phyloP scores from a whole-genome alignment of 2,113 vertebrate species.

The Austrofundulus limnaeus region DNA sequence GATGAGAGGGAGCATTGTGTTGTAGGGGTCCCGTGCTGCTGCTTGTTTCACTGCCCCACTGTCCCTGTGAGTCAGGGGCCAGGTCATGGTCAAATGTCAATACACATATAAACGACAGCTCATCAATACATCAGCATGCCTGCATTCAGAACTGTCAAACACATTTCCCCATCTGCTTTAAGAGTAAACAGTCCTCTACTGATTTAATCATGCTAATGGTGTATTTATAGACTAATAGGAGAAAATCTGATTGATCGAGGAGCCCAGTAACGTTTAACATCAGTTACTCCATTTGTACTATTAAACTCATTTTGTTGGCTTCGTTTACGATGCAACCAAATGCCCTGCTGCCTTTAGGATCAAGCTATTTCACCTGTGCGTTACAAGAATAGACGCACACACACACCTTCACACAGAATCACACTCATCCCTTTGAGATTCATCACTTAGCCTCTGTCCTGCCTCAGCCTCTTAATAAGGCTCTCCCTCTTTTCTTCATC shows the following conservation, averaged over 20 bases:
- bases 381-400: neutral
- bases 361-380: conserved; percentile 15
- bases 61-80: conserved; percentile 78
- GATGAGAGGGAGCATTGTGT: conserved; percentile 59
- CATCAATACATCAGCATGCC: conserved; percentile 20
- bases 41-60: conserved; percentile 79
- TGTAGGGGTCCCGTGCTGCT: conserved; percentile 73
- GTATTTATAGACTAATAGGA: conserved; percentile 55
- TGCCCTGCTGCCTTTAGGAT: neutral
- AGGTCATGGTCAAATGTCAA: conserved; percentile 64
- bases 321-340: conserved; percentile 9
- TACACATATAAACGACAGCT: conserved; percentile 18
- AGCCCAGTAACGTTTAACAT: conserved; percentile 34
- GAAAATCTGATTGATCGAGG: conserved; percentile 28
- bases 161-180: conserved; percentile 19
- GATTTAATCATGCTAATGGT: conserved; percentile 66
- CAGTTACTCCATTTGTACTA: conserved; percentile 37
- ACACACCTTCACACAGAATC: neutral
- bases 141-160: conserved; percentile 27
- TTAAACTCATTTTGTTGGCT: conserved; percentile 6
- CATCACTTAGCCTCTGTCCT: conserved; percentile 41
- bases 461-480: conserved; percentile 49
- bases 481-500: conserved; percentile 17
- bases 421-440: conserved; percentile 43
- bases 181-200: conserved; percentile 32